Conservation (phyloP, 2,797 vertebrate genomes). For the Periophthalmus magnuspinnatus region DNA sequence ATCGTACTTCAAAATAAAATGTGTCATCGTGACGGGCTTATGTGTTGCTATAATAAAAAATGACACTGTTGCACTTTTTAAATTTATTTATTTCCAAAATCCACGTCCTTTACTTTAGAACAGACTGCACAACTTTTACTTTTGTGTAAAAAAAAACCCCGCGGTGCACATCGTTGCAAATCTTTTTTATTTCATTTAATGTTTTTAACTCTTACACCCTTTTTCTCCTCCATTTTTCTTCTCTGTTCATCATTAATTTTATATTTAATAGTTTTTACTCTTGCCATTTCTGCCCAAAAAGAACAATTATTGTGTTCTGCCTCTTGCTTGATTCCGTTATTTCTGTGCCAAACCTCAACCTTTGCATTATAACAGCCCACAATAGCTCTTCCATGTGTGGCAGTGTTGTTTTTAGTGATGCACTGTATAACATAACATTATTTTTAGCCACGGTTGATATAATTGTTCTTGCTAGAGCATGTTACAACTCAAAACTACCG, state of each 20-base stretch:
- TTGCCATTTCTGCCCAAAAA: background rate
- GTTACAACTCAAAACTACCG: background rate
- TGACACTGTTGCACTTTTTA: too few relatives aligned
- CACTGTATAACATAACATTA: background rate
- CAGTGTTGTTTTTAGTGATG: background rate
- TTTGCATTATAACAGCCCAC: background rate
- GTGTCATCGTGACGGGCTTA: too few relatives aligned
- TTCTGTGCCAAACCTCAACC: background rate
- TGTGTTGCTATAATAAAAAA: too few relatives aligned
- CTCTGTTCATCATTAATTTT: too few relatives aligned
- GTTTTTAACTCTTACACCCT: background rate
- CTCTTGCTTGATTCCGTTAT: background rate
- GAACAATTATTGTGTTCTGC: background rate
- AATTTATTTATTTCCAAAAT: too few relatives aligned
- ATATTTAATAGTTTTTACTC: background rate
- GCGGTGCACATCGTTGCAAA: too few relatives aligned
- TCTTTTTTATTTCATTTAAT: background rate
- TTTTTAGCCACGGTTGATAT: background rate
- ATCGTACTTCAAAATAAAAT: too few relatives aligned
- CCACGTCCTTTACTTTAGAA: too few relatives aligned
- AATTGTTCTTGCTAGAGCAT: constrained; percentile 2
- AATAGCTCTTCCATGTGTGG: background rate
- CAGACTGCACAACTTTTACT: too few relatives aligned
- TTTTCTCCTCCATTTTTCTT: too few relatives aligned
- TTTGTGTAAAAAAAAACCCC: too few relatives aligned